Percentiles rank a stretch among this genome's conserved stretches.
Evolutionary conservation across 2,888 invertebrate species (phyloP).

Genomic region (Aphodius granarius): DNA sequence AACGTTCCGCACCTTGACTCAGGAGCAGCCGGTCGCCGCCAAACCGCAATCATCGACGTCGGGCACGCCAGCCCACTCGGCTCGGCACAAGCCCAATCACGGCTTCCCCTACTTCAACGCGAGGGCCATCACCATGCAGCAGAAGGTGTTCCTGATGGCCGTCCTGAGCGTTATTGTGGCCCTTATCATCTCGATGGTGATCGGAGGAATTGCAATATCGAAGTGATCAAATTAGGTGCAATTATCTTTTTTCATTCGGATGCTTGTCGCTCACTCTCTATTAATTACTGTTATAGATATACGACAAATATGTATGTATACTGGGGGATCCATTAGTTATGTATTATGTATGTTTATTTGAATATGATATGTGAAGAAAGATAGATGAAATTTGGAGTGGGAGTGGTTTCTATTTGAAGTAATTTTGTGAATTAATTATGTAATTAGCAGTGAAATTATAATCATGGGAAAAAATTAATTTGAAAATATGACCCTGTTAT

Average conservation of each 20-base stretch:
- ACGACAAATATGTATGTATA: neutral
- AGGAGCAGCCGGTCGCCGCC: slow-evolving; percentile 50
- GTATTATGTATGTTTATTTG: too few species aligned
- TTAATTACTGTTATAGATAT: neutral
- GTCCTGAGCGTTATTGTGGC: slow-evolving; percentile 48
- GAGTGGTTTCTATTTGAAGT: too few species aligned
- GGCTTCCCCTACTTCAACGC: slow-evolving; percentile 30
- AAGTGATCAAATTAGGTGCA: slow-evolving; percentile 24
- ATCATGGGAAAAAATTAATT: neutral
- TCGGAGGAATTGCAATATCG: slow-evolving; percentile 30
- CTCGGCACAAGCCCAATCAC: slow-evolving; percentile 30
- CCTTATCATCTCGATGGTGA: slow-evolving; percentile 46
- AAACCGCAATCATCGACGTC: slow-evolving; percentile 43
- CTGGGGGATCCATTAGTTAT: too few species aligned
- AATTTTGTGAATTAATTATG: too few species aligned
- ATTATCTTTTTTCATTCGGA: slow-evolving; percentile 25
- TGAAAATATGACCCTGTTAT: too few species aligned
- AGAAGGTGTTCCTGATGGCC: slow-evolving; percentile 58
- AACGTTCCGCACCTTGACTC: slow-evolving; percentile 59
- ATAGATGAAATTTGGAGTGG: too few species aligned
- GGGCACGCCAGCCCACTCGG: slow-evolving; percentile 36
- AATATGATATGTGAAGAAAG: too few species aligned
- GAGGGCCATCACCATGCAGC: slow-evolving; percentile 59
- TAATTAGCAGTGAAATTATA: neutral
- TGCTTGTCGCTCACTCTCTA: slow-evolving; percentile 34